Conservation (phyloP, 2,797 vertebrate species). For the Sebastes iracundus region DNA sequence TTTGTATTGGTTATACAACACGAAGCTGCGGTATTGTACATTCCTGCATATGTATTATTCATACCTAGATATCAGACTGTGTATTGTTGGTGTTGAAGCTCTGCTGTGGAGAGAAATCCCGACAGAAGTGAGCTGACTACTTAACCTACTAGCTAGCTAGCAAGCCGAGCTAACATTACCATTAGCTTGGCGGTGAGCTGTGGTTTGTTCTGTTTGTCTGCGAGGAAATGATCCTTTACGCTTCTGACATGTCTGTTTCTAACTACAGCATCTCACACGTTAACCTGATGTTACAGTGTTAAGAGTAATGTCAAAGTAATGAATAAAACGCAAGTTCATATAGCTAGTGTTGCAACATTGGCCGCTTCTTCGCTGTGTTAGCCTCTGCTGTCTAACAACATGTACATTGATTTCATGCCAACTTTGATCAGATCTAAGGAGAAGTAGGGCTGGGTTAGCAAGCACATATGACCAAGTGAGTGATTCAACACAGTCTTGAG, state of each 20-base stretch:
- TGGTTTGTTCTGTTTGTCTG: slow-evolving; percentile 21
- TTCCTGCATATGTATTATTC: neutral
- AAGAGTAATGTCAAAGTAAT: neutral
- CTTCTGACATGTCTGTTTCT: slow-evolving; percentile 13
- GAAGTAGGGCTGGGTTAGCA: neutral
- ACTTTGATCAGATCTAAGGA: neutral
- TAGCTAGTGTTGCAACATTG: neutral
- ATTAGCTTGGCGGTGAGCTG: slow-evolving; percentile 52
- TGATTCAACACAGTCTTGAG: neutral
- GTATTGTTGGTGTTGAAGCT: neutral
- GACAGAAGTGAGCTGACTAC: slow-evolving; percentile 60
- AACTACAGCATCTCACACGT: neutral
- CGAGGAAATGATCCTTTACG: slow-evolving; percentile 52
- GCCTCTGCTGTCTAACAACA: slow-evolving; percentile 2
- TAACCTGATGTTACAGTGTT: neutral
- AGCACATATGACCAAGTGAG: neutral
- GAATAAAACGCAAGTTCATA: neutral
- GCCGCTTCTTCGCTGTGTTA: slow-evolving; percentile 21
- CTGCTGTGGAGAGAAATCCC: slow-evolving; percentile 15
- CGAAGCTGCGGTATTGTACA: slow-evolving; percentile 46
- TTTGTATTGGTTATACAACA: slow-evolving; percentile 10
- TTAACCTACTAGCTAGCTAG: slow-evolving; percentile 58
- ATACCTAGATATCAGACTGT: neutral
- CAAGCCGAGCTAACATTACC: slow-evolving; percentile 47
- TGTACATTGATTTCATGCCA: neutral